Percentiles rank a stretch among this genome's conserved stretches.
phyloP scores from a whole-genome alignment of 2,113 vertebrate species.

The Uria aalge region DNA sequence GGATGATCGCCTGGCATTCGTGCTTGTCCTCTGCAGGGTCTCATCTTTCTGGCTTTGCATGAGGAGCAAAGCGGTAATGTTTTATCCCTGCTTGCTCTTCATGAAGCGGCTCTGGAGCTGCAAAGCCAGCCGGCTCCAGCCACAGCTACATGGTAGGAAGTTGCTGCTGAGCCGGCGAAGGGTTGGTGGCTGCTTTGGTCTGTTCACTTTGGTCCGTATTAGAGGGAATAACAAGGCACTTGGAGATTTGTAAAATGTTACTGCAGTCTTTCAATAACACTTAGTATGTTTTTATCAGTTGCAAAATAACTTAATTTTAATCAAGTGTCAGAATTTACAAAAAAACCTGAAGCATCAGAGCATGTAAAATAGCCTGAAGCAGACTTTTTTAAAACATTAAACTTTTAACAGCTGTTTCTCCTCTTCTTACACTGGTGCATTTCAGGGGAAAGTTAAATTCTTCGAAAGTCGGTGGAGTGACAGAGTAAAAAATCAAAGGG shows the following conservation, averaged over 20 bases:
- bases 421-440: not conserved
- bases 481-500: not conserved
- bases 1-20: not conserved
- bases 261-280: not conserved
- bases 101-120: not conserved
- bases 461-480: not conserved
- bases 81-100: not conserved
- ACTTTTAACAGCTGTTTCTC: slow-evolving; percentile 11
- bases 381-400: slow-evolving; percentile 8
- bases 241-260: not conserved
- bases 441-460: not conserved
- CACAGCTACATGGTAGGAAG: not conserved
- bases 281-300: not conserved
- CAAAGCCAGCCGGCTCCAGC: not conserved
- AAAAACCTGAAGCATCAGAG: not conserved
- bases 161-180: not conserved
- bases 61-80: not conserved
- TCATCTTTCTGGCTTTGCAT: not conserved
- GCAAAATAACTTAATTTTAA: not conserved
- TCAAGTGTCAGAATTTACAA: not conserved
- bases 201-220: not conserved
- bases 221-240: not conserved
- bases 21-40: not conserved
- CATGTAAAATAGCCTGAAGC: not conserved
- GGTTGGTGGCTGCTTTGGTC: not conserved